These are phyloP conservation scores for Sardina pilchardus DNA, from an alignment of 2,113 vertebrate genomes.

Conservation along the genomic window DNA sequence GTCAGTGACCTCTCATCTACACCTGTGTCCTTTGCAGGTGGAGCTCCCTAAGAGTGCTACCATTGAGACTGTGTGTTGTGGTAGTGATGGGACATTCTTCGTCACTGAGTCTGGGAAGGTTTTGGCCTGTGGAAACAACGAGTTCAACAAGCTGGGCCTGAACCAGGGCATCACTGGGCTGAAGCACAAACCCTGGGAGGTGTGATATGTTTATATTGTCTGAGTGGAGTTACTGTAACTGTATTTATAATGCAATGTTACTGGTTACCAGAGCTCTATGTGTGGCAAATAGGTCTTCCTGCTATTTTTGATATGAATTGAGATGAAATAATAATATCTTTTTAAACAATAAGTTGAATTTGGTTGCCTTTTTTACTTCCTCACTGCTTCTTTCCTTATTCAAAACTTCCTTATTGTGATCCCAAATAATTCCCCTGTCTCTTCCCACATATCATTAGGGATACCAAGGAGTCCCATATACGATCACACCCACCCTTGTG, in stretches of 20 bases:
- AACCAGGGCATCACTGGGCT: conserved; percentile 94
- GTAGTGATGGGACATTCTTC: conserved; percentile 92
- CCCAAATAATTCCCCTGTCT: too few relatives aligned
- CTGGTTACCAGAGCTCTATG: background rate
- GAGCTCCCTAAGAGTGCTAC: conserved; percentile 85
- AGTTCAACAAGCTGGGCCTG: conserved; percentile 94
- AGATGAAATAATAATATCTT: too few relatives aligned
- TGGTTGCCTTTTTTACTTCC: too few relatives aligned
- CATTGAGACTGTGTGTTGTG: conserved; percentile 88
- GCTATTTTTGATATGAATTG: background rate
- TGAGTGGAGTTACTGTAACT: background rate
- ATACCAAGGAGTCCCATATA: conserved; percentile 87
- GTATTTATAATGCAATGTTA: background rate
- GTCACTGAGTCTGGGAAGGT: conserved; percentile 93
- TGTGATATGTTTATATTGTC: conserved; percentile 33
- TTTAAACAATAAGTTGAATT: too few relatives aligned
- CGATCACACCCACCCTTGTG: conserved; percentile 88
- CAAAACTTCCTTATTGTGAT: too few relatives aligned
- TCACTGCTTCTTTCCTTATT: too few relatives aligned
- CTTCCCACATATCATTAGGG: conserved; percentile 63
- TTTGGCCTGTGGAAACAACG: conserved; percentile 94
- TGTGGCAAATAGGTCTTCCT: background rate
- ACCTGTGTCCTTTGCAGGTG: conserved; percentile 71
- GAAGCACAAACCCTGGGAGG: conserved; percentile 83
- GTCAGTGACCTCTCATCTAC: background rate